Conservation (phyloP, 2,888 invertebrate species). For the Agrochola lychnidis region DNA sequence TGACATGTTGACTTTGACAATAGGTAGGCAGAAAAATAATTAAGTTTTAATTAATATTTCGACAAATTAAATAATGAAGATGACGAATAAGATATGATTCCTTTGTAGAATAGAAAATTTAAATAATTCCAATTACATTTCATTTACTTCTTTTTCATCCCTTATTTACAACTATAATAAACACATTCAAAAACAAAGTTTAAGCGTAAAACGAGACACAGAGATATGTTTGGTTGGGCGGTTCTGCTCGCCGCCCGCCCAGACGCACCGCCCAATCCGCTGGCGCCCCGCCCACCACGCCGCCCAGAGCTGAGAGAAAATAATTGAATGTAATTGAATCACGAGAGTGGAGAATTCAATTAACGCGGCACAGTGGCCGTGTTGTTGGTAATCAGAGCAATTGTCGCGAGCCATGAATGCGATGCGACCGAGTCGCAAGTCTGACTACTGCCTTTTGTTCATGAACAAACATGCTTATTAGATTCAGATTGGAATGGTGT, state of each 20-base stretch:
- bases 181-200: conserved; percentile 53
- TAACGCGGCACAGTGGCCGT: conserved; percentile 73
- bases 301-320: conserved; percentile 75
- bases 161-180: conserved; percentile 29
- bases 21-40: not conserved
- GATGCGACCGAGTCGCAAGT: conserved; percentile 34
- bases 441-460: conserved; percentile 35
- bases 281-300: conserved; percentile 79
- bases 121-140: not conserved
- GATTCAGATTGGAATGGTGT: conserved; percentile 13
- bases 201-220: conserved; percentile 65
- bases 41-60: not conserved
- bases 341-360: conserved; percentile 83
- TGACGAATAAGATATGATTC: not conserved
- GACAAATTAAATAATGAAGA: not conserved
- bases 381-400: conserved; percentile 78
- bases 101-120: not conserved
- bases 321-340: conserved; percentile 88
- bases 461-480: conserved; percentile 10
- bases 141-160: not conserved
- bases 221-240: conserved; percentile 79
- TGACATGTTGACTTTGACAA: not conserved
- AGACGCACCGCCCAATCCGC: conserved; percentile 80
- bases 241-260: conserved; percentile 79
- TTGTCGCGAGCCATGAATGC: conserved; percentile 71